These are phyloP conservation scores for Microcaecilia unicolor DNA, from an alignment of 2,797 vertebrate species.

Conservation along the genomic window DNA sequence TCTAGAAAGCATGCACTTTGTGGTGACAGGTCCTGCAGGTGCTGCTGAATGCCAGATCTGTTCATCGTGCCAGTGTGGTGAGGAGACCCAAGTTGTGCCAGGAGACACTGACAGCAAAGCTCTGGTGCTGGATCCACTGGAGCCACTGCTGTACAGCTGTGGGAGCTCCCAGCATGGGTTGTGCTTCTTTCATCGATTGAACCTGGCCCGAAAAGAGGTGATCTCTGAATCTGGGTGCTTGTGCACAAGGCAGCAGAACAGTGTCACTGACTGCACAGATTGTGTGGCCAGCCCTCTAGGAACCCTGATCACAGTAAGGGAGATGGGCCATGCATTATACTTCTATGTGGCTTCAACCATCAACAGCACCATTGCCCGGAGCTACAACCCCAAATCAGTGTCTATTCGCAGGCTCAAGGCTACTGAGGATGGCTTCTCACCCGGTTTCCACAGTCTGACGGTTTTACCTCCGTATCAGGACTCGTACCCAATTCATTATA, in stretches of 20 bases:
- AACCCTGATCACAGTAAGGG: conserved; percentile 73
- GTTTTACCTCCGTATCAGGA: conserved; percentile 62
- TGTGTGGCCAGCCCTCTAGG: conserved; percentile 84
- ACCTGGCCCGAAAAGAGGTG: conserved; percentile 2
- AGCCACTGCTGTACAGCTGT: conserved; percentile 78
- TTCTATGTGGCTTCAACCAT: conserved; percentile 82
- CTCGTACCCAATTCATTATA: conserved; percentile 72
- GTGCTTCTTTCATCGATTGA: conserved; percentile 75
- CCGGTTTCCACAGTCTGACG: conserved; percentile 61
- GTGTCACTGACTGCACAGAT: conserved; percentile 67
- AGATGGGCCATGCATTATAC: conserved; percentile 59
- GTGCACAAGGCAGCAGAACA: conserved; percentile 58
- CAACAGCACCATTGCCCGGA: conserved; percentile 59
- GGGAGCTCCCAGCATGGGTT: conserved; percentile 73
- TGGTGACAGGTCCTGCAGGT: conserved; percentile 68
- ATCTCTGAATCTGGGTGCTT: conserved; percentile 65
- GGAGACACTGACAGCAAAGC: conserved; percentile 68
- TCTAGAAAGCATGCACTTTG: conserved; percentile 4
- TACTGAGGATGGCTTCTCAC: conserved; percentile 72
- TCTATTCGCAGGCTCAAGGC: conserved; percentile 75
- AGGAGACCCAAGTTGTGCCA: conserved; percentile 7
- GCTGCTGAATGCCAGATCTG: conserved; percentile 67
- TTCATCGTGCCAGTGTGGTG: conserved; percentile 47
- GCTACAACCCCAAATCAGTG: conserved; percentile 74
- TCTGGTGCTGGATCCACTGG: conserved; percentile 69